phyloP scores from a whole-genome alignment of 2,797 vertebrate genomes.

The Galaxias olidus region DNA sequence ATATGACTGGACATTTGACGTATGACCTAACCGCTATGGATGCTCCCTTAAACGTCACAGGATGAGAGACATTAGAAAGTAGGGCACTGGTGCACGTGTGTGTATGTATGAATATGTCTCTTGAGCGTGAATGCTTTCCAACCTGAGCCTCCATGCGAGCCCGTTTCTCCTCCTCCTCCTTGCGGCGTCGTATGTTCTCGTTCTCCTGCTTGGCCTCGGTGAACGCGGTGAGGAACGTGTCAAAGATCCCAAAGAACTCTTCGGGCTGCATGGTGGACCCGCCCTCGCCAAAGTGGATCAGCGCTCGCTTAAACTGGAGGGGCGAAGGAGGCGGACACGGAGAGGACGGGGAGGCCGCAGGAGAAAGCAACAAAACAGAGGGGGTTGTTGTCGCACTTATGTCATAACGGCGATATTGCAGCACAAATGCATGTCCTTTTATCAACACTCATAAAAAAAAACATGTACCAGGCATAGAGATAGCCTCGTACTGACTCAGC shows the following conservation, averaged over 20 bases:
- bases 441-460: no score
- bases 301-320: conserved; percentile 86
- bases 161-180: conserved; percentile 95
- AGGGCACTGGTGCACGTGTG: background rate
- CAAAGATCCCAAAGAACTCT: conserved; percentile 98
- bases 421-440: background rate
- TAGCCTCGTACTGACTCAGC: conserved; percentile 9
- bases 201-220: conserved; percentile 95
- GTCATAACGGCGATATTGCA: background rate
- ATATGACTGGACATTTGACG: no score
- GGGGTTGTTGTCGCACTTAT: background rate
- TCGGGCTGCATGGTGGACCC: conserved; percentile 91
- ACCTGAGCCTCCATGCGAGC: conserved; percentile 97
- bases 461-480: conserved; percentile 6
- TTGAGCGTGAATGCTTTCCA: background rate
- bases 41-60: no score
- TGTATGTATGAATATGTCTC: background rate
- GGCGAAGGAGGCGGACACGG: conserved; percentile 11
- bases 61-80: no score
- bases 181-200: conserved; percentile 91
- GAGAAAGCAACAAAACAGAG: background rate
- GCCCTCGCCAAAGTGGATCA: conserved; percentile 96
- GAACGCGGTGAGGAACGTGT: conserved; percentile 96
- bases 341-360: background rate
- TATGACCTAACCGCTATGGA: no score